Base-by-base conservation (phyloP, 2,888 invertebrate genomes). In the Cerastis rubricosa region DNA sequence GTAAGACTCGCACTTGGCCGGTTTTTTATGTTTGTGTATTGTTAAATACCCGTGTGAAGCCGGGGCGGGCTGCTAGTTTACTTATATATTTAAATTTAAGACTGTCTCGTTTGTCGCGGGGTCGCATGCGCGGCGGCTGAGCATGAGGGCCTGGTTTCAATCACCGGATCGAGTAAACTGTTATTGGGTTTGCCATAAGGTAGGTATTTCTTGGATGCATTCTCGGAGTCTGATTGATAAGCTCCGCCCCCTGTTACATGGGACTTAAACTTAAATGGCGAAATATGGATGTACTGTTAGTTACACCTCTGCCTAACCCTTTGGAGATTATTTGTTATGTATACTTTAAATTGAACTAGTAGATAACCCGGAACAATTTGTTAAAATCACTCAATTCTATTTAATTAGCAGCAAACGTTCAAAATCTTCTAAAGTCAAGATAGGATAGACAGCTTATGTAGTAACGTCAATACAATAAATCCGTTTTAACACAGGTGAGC, bases 401-500 rank as follows among this genome's bases (percentile, higher is more conserved):
- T 35, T 2, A 35, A 35, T 35, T 90, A 91, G 85, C 90, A 91
- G 91, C 92, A 91, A 92, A 92, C 80, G 67, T 81, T 82, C 76
- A 76, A 80, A 80, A 86, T 81, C 78, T 80, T 59, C 43, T 45
- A 71, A 87, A 85, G 79, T 91, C 89, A 88, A 87, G 89, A 88
- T 84, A 91, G 90, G 89, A 88, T 85, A 91, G 91, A 89, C 88
- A 91, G 90, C 88, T 92, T 92, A 92, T 92, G 91, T 89, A 90
- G 90, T 91, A 90, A 90, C 91, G 92, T 94, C 95, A 94, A 95
- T 94, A 94, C 93, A 92, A 94, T 95, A 95, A 96, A 95, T 96
- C 93, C 92, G 93, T 94, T 95, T 93, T 94, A 95, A 93, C 92
- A 92, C 95, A 95, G 95, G 95, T 95, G 93, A 92, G 94, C 94